These are phyloP conservation scores for Ceratina calcarata DNA, from an alignment of 1,140 invertebrate species.

Conservation along the genomic window DNA sequence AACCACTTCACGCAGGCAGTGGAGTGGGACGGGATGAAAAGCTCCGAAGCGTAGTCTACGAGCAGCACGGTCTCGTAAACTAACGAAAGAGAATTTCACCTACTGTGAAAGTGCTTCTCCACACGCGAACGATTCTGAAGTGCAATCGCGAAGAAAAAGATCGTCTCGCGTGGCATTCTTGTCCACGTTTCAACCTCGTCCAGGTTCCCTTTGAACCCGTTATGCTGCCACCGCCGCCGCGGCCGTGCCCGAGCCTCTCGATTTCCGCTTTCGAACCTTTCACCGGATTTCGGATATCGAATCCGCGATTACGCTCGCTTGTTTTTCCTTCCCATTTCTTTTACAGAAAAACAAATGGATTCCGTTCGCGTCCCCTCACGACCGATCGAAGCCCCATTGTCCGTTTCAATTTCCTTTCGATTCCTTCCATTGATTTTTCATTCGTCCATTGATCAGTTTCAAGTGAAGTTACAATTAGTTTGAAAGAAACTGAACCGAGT, in stretches of 20 bases:
- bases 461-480: background rate
- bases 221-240: too few species aligned
- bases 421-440: too few species aligned
- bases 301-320: constrained; percentile 26
- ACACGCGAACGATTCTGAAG: constrained; percentile 45
- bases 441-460: background rate
- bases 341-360: constrained; percentile 29
- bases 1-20: constrained; percentile 29
- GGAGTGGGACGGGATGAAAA: background rate
- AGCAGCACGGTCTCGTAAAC: constrained; percentile 45
- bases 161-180: constrained; percentile 19
- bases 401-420: too few species aligned
- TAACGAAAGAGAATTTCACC: constrained; percentile 56
- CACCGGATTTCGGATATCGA: constrained; percentile 35
- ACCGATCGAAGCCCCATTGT: constrained; percentile 9
- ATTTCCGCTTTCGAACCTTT: constrained; percentile 29
- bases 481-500: too few species aligned
- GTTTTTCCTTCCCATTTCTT: constrained; percentile 6
- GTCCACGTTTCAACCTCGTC: constrained; percentile 27
- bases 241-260: constrained; percentile 7
- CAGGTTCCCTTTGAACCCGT: background rate
- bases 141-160: constrained; percentile 41
- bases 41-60: constrained; percentile 34
- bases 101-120: constrained; percentile 43
- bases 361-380: background rate